These are phyloP conservation scores for Polietes domitor DNA, from an alignment of 2,888 invertebrate genomes.

Conservation along the genomic window DNA sequence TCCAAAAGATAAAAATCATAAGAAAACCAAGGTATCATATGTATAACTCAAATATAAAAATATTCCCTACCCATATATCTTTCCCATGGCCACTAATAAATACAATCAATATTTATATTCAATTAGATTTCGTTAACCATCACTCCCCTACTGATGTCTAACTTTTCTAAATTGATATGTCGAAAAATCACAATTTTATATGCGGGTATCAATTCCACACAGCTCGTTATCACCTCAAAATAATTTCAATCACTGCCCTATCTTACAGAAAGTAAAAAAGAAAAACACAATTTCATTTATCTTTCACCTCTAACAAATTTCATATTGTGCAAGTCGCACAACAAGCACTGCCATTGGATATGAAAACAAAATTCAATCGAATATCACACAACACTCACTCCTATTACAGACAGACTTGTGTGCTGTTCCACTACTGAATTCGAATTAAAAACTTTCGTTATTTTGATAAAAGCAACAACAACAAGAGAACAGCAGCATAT, in stretches of 20 bases:
- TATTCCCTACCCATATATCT: too few species aligned
- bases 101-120: too few species aligned
- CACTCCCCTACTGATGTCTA: too few species aligned
- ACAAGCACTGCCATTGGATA: neutral
- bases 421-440: neutral
- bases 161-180: too few species aligned
- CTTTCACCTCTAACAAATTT: slow-evolving; percentile 38
- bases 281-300: neutral
- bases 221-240: neutral
- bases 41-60: too few species aligned
- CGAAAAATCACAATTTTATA: too few species aligned
- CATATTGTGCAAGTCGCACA: slow-evolving; percentile 52
- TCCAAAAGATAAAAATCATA: too few species aligned
- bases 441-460: neutral
- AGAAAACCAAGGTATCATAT: too few species aligned
- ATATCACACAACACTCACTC: neutral
- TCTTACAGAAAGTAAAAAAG: neutral
- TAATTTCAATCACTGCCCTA: neutral
- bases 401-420: neutral
- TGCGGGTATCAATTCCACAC: too few species aligned
- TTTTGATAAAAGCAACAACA: neutral
- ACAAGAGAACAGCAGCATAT: too few species aligned
- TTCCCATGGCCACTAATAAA: too few species aligned
- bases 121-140: too few species aligned
- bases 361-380: neutral